Conservation (phyloP, 2,113 vertebrate species). For the Eolophus roseicapilla region DNA sequence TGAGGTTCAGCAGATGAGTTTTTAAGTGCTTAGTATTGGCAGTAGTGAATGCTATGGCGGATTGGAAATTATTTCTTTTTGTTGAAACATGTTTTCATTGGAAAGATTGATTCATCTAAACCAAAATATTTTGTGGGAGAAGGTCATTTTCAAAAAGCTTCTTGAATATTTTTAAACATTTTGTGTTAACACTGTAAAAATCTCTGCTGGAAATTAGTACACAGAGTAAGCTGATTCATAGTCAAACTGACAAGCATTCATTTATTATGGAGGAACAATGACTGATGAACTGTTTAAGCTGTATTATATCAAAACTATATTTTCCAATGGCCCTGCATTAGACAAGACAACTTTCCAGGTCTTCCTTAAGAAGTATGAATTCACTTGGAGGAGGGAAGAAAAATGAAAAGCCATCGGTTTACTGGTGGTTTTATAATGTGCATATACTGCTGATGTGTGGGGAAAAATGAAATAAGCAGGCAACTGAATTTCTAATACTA, state of each 20-base stretch:
- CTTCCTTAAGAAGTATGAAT: neutral
- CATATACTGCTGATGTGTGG: neutral
- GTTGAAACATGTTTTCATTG: neutral
- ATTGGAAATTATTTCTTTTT: neutral
- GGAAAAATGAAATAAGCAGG: neutral
- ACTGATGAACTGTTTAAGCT: neutral
- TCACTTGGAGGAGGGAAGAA: neutral
- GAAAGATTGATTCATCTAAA: slow-evolving; percentile 7
- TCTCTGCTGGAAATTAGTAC: neutral
- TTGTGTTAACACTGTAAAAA: neutral
- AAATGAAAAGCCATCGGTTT: neutral
- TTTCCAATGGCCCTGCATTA: neutral
- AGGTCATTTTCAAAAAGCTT: neutral
- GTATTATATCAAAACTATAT: neutral
- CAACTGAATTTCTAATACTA: neutral
- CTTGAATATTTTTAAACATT: neutral
- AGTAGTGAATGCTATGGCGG: neutral
- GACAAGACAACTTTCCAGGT: neutral
- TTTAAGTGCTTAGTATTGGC: neutral
- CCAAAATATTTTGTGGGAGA: neutral
- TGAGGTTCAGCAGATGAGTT: neutral
- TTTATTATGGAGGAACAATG: neutral
- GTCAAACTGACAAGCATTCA: neutral
- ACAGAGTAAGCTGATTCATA: neutral
- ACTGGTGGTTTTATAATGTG: neutral